Conservation (phyloP, 2,888 invertebrate species). For the Microctonus hyperodae region DNA sequence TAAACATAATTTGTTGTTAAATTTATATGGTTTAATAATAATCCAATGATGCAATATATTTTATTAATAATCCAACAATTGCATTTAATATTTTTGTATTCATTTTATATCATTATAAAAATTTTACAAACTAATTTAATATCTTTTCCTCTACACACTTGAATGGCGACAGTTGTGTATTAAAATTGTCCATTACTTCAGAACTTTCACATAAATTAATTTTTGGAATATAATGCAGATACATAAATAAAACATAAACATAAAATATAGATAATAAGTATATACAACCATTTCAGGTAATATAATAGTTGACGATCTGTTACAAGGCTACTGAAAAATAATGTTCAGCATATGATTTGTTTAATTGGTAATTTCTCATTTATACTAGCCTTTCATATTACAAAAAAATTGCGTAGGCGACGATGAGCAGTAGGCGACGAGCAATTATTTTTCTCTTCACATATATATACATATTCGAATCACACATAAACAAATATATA, state of each 20-base stretch:
- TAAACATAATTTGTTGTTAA: not conserved
- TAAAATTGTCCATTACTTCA: too few species aligned
- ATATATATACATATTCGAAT: too few species aligned
- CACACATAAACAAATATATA: too few species aligned
- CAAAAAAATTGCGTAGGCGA: constrained; percentile 4
- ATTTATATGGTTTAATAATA: not conserved
- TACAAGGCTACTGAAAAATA: constrained; percentile 29
- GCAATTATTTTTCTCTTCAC: not conserved
- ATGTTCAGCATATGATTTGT: not conserved
- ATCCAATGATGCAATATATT: not conserved
- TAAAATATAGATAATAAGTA: not conserved
- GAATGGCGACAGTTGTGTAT: too few species aligned
- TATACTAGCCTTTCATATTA: constrained; percentile 1
- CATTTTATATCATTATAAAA: not conserved
- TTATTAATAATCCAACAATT: not conserved
- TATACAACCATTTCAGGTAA: not conserved
- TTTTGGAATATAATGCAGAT: not conserved
- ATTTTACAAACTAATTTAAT: not conserved
- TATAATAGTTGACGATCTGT: constrained; percentile 15
- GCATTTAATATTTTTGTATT: not conserved
- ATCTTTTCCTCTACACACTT: not conserved
- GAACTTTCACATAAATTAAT: constrained; percentile 2
- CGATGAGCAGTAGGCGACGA: constrained; percentile 18
- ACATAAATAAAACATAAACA: too few species aligned
- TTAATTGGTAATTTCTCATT: constrained; percentile 7